Evolutionary conservation across 2,797 vertebrate genomes (phyloP).

Genomic region (Urophycis tenuis): DNA sequence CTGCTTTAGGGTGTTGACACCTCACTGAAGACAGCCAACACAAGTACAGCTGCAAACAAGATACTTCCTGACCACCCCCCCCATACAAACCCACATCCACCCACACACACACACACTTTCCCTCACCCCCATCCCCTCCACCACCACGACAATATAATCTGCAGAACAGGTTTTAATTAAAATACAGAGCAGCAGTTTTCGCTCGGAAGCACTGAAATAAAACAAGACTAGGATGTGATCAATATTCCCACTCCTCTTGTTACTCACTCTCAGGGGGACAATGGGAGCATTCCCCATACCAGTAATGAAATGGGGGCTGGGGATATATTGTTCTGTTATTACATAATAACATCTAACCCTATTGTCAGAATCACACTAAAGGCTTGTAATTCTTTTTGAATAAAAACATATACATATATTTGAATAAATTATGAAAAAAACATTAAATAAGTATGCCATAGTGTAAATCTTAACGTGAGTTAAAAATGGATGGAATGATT

Average conservation of each 20-base stretch:
- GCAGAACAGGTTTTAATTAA: slow-evolving; percentile 39
- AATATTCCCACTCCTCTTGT: slow-evolving; percentile 12
- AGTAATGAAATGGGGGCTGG: neutral
- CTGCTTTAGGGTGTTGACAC: slow-evolving; percentile 13
- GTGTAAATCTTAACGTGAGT: neutral
- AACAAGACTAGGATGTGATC: slow-evolving; percentile 25
- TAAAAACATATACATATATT: neutral
- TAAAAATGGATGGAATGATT: neutral
- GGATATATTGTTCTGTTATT: neutral
- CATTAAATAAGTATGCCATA: neutral
- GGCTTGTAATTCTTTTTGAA: neutral
- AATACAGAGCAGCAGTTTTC: slow-evolving; percentile 15
- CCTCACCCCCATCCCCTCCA: neutral
- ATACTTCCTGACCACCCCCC: neutral
- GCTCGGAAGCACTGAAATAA: slow-evolving; percentile 22
- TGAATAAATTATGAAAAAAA: neutral
- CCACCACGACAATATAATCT: slow-evolving; percentile 12
- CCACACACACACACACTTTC: neutral
- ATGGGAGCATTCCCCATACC: neutral
- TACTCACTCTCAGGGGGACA: neutral
- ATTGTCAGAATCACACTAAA: neutral
- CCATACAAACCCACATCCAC: neutral
- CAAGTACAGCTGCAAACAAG: slow-evolving; percentile 17
- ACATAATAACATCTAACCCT: neutral
- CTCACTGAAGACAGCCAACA: slow-evolving; percentile 33